Percentiles rank a stretch among this genome's conserved stretches.
Evolutionary conservation across 2,888 invertebrate species (phyloP).

Genomic region (Hyposoter dolosus): DNA sequence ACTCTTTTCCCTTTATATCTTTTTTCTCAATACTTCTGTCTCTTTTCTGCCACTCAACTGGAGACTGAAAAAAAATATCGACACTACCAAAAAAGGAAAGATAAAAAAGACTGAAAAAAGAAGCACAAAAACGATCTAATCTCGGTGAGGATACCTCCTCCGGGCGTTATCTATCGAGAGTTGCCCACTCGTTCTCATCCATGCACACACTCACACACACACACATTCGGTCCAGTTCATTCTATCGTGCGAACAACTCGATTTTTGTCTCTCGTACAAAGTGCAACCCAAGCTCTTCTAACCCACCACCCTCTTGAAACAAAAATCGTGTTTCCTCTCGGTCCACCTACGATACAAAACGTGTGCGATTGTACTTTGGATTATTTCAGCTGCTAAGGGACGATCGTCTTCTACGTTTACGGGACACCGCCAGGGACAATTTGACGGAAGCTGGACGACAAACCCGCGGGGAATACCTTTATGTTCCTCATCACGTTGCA

Average conservation of each 20-base stretch:
- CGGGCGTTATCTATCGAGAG: slow-evolving; percentile 58
- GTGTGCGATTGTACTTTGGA: slow-evolving; percentile 11
- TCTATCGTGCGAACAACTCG: slow-evolving; percentile 34
- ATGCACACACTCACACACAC: slow-evolving; percentile 7
- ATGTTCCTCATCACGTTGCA: slow-evolving; percentile 87
- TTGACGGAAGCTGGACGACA: slow-evolving; percentile 87
- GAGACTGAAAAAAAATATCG: slow-evolving; percentile 30
- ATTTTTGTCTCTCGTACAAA: slow-evolving; percentile 42
- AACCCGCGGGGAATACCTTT: slow-evolving; percentile 87
- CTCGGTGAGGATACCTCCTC: slow-evolving; percentile 57
- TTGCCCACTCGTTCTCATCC: neutral
- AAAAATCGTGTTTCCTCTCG: slow-evolving; percentile 50
- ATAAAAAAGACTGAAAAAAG: slow-evolving; percentile 63
- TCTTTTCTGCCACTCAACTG: slow-evolving; percentile 54
- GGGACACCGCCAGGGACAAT: slow-evolving; percentile 86
- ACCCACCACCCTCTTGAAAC: slow-evolving; percentile 11
- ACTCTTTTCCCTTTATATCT: slow-evolving; percentile 62
- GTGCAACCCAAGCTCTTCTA: slow-evolving; percentile 37
- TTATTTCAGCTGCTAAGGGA: slow-evolving; percentile 86
- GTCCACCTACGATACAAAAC: slow-evolving; percentile 23
- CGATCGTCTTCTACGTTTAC: slow-evolving; percentile 85
- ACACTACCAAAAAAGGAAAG: slow-evolving; percentile 45
- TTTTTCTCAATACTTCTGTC: slow-evolving; percentile 63
- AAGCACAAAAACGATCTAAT: slow-evolving; percentile 71
- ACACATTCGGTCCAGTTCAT: neutral